These are phyloP conservation scores for Neomonachus schauinslandi DNA, from an alignment of 2,113 vertebrate species.

Conservation along the genomic window DNA sequence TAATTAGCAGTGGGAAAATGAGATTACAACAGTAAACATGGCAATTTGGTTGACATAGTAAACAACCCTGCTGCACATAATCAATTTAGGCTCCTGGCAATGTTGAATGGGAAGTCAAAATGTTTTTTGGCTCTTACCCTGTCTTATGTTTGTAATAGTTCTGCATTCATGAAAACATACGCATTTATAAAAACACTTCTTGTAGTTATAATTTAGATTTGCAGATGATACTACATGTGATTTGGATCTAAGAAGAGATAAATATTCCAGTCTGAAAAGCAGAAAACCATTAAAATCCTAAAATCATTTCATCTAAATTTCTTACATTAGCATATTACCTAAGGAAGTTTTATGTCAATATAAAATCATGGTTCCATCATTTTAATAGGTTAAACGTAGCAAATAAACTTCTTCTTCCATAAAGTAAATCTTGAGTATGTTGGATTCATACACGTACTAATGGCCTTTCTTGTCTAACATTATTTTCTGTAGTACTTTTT, in stretches of 20 bases:
- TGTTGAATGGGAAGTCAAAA: background rate
- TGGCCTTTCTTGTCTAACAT: background rate
- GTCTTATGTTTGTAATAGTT: conserved; percentile 33
- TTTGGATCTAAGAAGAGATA: conserved; percentile 41
- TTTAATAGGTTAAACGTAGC: background rate
- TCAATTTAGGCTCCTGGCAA: background rate
- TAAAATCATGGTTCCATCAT: background rate
- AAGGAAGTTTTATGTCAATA: background rate
- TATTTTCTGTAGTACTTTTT: conserved; percentile 1
- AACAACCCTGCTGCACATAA: background rate
- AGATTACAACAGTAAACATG: background rate
- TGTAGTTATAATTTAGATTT: conserved; percentile 45
- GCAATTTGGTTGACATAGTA: background rate
- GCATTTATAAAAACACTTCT: conserved; percentile 30
- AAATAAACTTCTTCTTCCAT: background rate
- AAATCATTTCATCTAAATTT: conserved; percentile 32
- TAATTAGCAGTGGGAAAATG: conserved; percentile 28
- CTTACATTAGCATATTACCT: background rate
- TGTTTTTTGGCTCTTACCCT: background rate
- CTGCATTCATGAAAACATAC: background rate
- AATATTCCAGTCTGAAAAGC: conserved; percentile 44
- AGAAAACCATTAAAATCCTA: conserved; percentile 20
- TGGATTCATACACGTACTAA: background rate
- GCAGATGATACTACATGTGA: background rate
- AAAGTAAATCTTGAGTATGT: conserved; percentile 5